phyloP scores from a whole-genome alignment of 2,113 vertebrate species.

The Phoenicopterus ruber region DNA sequence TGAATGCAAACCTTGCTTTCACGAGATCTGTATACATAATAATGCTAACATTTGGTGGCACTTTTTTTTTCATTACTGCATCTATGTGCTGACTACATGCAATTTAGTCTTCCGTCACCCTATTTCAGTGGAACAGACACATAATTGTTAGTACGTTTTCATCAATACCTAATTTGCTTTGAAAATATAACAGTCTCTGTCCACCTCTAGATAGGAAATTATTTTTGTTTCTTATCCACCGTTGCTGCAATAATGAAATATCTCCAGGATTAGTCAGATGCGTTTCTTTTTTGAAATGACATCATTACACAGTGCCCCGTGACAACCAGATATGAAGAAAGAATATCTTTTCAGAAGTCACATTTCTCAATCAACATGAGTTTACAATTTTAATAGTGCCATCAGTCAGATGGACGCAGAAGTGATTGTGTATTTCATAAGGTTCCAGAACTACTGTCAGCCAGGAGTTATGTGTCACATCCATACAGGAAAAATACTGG shows the following conservation, averaged over 20 bases:
- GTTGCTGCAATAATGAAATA: slow-evolving; percentile 2
- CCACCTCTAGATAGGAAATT: background rate
- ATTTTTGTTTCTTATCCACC: slow-evolving; percentile 12
- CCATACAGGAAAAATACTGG: background rate
- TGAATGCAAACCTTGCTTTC: background rate
- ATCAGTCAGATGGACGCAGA: slow-evolving; percentile 27
- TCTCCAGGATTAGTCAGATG: slow-evolving; percentile 3
- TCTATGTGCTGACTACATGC: background rate
- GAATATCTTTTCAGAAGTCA: slow-evolving; percentile 3
- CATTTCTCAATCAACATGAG: slow-evolving; percentile 8
- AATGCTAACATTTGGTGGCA: background rate
- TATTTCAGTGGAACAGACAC: background rate
- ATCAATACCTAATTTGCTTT: slow-evolving; percentile 18
- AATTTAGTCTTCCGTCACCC: background rate
- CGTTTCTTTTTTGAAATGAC: slow-evolving; percentile 7
- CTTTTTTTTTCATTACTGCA: background rate
- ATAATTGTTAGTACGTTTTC: slow-evolving; percentile 28
- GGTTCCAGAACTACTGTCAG: slow-evolving; percentile 31
- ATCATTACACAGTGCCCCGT: background rate
- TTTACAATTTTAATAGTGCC: slow-evolving; percentile 22
- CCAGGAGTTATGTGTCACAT: background rate
- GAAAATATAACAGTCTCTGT: slow-evolving; percentile 9
- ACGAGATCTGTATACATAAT: background rate
- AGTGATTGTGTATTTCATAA: slow-evolving; percentile 32
- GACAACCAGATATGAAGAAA: slow-evolving; percentile 20